Conservation (phyloP, 2,113 vertebrate genomes). For the Pristiophorus japonicus region DNA sequence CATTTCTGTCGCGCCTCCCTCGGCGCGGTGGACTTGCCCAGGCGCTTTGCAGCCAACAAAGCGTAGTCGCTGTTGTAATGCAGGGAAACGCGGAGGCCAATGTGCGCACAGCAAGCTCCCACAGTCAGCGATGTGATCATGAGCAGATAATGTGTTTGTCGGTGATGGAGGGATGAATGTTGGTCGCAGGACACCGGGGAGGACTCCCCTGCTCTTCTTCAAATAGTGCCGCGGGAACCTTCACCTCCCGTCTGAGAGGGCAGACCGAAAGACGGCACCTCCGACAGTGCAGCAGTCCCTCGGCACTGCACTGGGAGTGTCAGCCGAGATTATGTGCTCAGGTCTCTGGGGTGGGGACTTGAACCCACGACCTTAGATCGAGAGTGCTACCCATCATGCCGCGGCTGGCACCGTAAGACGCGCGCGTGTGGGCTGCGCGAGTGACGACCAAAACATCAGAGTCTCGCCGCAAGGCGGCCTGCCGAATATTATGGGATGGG, state of each 20-base stretch:
- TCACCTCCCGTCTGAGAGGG: background rate
- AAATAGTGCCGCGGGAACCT: background rate
- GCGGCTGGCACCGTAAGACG: background rate
- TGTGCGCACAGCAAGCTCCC: background rate
- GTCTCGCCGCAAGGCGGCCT: too few relatives aligned
- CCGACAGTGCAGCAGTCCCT: background rate
- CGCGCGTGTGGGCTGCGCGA: background rate
- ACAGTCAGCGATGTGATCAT: background rate
- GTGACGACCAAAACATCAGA: too few relatives aligned
- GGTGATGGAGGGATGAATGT: too few relatives aligned
- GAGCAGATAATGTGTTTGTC: background rate
- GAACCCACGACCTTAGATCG: background rate
- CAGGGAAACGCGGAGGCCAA: background rate
- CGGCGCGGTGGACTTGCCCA: too few relatives aligned
- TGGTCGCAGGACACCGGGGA: too few relatives aligned
- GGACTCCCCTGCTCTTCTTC: background rate
- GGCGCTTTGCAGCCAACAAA: background rate
- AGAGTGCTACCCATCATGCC: background rate
- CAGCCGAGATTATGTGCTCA: background rate
- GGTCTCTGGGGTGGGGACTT: background rate
- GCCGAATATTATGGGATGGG: too few relatives aligned
- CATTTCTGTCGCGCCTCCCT: background rate
- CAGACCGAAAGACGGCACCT: background rate
- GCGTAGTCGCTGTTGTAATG: rapidly evolving
- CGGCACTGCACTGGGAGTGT: background rate